phyloP scores from a whole-genome alignment of 2,888 invertebrate species.

The Dicyrtomina minuta region DNA sequence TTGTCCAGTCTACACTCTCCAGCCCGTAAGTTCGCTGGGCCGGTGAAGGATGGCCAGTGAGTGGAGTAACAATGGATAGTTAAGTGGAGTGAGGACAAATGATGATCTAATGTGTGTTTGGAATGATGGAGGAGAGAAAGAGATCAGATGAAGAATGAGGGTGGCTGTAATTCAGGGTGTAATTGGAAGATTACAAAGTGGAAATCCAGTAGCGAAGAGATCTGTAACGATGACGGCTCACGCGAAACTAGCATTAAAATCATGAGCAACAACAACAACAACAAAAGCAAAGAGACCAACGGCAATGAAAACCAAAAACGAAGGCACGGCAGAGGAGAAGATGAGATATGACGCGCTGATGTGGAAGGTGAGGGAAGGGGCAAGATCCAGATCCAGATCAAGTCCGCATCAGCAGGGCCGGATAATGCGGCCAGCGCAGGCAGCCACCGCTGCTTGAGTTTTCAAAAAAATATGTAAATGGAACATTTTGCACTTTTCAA shows the following conservation, averaged over 20 bases:
- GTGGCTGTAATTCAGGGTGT: conserved; percentile 40
- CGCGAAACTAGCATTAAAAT: conserved; percentile 29
- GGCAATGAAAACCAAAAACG: neutral
- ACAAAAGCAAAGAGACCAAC: too few species aligned
- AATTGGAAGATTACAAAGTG: conserved; percentile 49
- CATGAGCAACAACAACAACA: too few species aligned
- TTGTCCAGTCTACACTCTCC: too few species aligned
- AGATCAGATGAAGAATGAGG: conserved; percentile 32
- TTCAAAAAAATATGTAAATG: too few species aligned
- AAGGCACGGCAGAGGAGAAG: neutral
- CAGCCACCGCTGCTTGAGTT: too few species aligned
- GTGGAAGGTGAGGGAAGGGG: too few species aligned
- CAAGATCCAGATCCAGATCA: too few species aligned
- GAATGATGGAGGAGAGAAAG: neutral
- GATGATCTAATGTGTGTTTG: conserved; percentile 7
- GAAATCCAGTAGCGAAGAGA: conserved; percentile 44
- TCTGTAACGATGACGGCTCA: conserved; percentile 38
- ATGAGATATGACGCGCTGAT: neutral
- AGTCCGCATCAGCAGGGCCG: too few species aligned
- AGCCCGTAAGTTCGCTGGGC: too few species aligned
- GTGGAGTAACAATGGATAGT: neutral
- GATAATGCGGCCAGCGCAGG: too few species aligned
- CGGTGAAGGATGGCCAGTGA: too few species aligned
- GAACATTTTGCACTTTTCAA: too few species aligned
- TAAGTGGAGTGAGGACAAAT: neutral